Base-by-base conservation (phyloP, 1,140 invertebrate species). In the Drosophila malerkotliana region DNA sequence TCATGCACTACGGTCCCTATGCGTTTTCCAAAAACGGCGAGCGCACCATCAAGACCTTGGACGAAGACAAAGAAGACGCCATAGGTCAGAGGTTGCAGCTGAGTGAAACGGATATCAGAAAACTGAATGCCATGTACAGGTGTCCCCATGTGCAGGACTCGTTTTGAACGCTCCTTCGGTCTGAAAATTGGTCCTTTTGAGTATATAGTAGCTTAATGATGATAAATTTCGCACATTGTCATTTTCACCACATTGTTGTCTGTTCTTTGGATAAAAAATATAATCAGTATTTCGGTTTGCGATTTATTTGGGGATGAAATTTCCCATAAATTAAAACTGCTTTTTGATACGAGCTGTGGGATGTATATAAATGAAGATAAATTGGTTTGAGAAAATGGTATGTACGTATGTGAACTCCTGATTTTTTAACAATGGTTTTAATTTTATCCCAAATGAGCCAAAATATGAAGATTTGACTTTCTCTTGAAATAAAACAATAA, bases 1-100 rank as follows among this genome's bases (percentile, higher is more conserved):
- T 97, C 5, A 94, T 97, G 94, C 97, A 97, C 88, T 97, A 97
- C 77, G 94, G 94, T 1, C 90, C 93, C 0, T 93, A 91, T 44
- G 95, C 95, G 0, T 97, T 97, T 88, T 95, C 95, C 1, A 92
- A 88, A 32, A 97, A 97, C 80, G 95, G 95, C 1, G 81, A 93
- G 62, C 93, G 93, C 1, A 96, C 96, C 0, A 96, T 97, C 48
- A 88, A 93, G 6, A 92, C 95, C 0, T n/a, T 85, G 4, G 54
- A 72, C 12, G 77, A 87, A 8, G 79, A 64, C 4, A 76, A 69
- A 18, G 69, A 72, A n/a, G 47, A 69, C 21, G 12, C 37, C 6
- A 79, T 96, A 63, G 95, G 95, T 2, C 95, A 96, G 90, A 92
- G 95, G 51, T 78, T 90, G 7, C 91, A 94, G n/a, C 80, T 96